A percentile compares a stretch with the other conserved stretches of the same genome.
These are phyloP conservation scores for Oxygymnocypris stewartii DNA, from an alignment of 2,113 vertebrate genomes.

Conservation along the genomic window DNA sequence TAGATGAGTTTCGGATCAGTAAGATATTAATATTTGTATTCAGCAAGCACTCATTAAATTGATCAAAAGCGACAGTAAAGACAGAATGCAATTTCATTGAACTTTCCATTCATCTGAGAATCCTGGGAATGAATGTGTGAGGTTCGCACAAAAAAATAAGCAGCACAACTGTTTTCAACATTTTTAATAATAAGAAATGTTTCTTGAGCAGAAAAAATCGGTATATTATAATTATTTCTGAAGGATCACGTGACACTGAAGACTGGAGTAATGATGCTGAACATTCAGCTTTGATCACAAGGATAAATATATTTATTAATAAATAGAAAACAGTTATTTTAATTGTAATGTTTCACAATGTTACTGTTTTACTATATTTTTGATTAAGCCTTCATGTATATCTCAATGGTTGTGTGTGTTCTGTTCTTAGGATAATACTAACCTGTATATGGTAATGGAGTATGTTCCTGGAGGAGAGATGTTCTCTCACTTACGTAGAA, in stretches of 20 bases:
- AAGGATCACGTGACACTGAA: background rate
- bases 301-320: background rate
- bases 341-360: background rate
- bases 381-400: background rate
- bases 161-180: too few species aligned
- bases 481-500: constrained; percentile 92
- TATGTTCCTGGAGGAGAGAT: constrained; percentile 91
- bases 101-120: background rate
- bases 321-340: background rate
- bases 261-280: background rate
- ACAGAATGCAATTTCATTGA: too few species aligned
- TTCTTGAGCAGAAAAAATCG: too few species aligned
- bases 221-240: background rate
- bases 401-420: background rate
- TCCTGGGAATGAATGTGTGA: background rate
- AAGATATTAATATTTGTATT: too few species aligned
- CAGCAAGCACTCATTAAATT: background rate
- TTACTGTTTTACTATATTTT: background rate
- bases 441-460: constrained; percentile 95
- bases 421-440: constrained; percentile 82
- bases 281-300: background rate
- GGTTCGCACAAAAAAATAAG: background rate
- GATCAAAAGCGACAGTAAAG: background rate
- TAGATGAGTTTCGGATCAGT: too few species aligned
- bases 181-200: background rate